Conservation (phyloP, 2,888 invertebrate species). For the Melanargia galathea region DNA sequence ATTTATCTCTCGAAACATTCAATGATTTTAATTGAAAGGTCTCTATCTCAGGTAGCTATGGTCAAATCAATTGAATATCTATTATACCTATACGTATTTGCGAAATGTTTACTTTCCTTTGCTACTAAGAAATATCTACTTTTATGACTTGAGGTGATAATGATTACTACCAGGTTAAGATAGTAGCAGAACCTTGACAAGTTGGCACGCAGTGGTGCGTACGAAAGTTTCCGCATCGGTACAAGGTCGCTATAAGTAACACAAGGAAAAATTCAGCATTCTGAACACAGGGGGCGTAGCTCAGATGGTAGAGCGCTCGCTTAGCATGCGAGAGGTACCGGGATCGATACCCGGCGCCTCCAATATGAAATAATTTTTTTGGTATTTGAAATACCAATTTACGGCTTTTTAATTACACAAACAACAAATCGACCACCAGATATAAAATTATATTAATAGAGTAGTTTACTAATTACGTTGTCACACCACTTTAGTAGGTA, state of each 20-base stretch:
- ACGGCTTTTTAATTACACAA: neutral
- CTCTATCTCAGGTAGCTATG: neutral
- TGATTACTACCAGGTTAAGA: conserved; percentile 42
- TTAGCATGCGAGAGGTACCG: conserved; percentile 82
- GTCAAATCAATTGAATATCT: neutral
- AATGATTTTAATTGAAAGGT: too few relatives aligned
- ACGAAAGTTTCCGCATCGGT: conserved; percentile 38
- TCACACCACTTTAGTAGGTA: too few relatives aligned
- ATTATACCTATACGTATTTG: neutral
- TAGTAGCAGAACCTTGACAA: conserved; percentile 39
- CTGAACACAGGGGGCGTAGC: conserved; percentile 70
- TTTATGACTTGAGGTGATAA: conserved; percentile 10
- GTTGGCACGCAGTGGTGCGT: conserved; percentile 32
- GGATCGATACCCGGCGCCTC: conserved; percentile 82
- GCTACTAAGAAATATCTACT: neutral
- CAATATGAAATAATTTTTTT: conserved; percentile 46
- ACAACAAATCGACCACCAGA: too few relatives aligned
- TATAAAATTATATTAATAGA: too few relatives aligned
- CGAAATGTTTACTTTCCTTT: neutral
- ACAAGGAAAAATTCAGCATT: neutral
- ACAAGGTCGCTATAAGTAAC: conserved; percentile 21
- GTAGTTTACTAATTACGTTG: too few relatives aligned
- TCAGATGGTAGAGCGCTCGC: conserved; percentile 83
- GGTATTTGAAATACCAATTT: neutral
- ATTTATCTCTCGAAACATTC: too few relatives aligned